phyloP scores from a whole-genome alignment of 1,140 invertebrate species.

The Ladona fulva region DNA sequence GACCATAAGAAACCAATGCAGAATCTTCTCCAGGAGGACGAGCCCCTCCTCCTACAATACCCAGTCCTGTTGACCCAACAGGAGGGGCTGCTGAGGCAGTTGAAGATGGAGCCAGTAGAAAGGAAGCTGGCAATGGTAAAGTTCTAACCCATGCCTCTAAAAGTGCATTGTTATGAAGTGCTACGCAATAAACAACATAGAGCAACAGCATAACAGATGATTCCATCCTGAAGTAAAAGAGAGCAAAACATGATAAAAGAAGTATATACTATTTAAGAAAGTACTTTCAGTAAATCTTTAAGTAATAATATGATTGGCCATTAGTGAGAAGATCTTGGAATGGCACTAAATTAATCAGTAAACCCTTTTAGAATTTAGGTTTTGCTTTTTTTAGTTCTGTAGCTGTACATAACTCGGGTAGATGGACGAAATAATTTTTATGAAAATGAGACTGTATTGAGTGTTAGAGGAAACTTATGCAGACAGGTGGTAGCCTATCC shows the following conservation, averaged over 20 bases:
- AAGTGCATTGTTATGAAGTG: slow-evolving; percentile 64
- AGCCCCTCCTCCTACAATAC: slow-evolving; percentile 25
- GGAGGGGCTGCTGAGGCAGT: neutral
- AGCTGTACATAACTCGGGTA: no score
- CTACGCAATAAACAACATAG: slow-evolving; percentile 76
- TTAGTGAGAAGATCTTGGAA: no score
- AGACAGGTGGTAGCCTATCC: no score
- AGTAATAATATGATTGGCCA: no score
- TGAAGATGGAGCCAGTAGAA: neutral
- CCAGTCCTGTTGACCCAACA: neutral
- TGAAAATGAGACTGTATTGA: no score
- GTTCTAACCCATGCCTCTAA: slow-evolving; percentile 75
- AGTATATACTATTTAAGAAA: no score
- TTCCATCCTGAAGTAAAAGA: slow-evolving; percentile 56
- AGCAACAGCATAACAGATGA: slow-evolving; percentile 75
- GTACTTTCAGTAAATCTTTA: no score
- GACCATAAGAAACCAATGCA: slow-evolving; percentile 69
- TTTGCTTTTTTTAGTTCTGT: no score
- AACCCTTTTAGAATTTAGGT: no score
- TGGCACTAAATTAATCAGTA: no score
- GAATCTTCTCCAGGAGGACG: slow-evolving; percentile 51
- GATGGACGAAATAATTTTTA: no score
- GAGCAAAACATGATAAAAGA: slow-evolving; percentile 17
- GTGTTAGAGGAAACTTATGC: no score
- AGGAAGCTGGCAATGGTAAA: slow-evolving; percentile 47